A percentile compares a stretch with the other conserved stretches of the same genome.
Evolutionary conservation across 2,113 vertebrate species (phyloP).

Genomic region (Peromyscus maniculatus): DNA sequence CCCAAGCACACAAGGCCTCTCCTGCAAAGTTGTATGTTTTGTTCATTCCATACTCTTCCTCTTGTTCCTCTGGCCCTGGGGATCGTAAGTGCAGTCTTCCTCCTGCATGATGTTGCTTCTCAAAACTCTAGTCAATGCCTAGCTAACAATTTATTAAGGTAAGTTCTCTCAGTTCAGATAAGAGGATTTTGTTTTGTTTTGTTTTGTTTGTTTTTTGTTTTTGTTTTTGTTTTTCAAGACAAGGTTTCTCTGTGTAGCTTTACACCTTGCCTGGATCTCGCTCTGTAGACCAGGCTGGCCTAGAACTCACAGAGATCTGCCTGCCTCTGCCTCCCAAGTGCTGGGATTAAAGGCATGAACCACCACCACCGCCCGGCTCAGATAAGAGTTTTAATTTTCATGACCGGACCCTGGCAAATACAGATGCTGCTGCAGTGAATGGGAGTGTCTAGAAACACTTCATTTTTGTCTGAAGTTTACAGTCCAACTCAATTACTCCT

Average conservation of each 20-base stretch:
- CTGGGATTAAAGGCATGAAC: too few species aligned
- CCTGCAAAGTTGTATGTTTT: background rate
- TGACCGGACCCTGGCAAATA: background rate
- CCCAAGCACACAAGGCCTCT: background rate
- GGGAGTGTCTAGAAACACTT: background rate
- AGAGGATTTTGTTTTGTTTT: background rate
- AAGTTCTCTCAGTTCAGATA: slow-evolving; percentile 18
- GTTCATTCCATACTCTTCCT: background rate
- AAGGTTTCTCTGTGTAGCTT: too few species aligned
- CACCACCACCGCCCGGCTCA: too few species aligned
- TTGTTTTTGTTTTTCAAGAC: too few species aligned
- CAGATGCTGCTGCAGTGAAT: background rate
- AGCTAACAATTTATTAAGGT: background rate
- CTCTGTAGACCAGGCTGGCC: too few species aligned
- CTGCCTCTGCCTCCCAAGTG: too few species aligned
- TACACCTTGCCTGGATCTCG: too few species aligned
- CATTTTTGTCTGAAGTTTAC: background rate
- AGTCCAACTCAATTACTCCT: background rate
- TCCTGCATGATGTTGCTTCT: background rate
- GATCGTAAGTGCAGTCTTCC: background rate
- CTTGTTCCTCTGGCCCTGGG: background rate
- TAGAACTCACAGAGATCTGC: too few species aligned
- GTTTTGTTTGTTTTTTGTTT: too few species aligned
- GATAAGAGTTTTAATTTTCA: background rate
- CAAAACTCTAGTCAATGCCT: background rate